Evolutionary conservation across 2,113 vertebrate genomes (phyloP).

Genomic region (Colistium nudipinnis): DNA sequence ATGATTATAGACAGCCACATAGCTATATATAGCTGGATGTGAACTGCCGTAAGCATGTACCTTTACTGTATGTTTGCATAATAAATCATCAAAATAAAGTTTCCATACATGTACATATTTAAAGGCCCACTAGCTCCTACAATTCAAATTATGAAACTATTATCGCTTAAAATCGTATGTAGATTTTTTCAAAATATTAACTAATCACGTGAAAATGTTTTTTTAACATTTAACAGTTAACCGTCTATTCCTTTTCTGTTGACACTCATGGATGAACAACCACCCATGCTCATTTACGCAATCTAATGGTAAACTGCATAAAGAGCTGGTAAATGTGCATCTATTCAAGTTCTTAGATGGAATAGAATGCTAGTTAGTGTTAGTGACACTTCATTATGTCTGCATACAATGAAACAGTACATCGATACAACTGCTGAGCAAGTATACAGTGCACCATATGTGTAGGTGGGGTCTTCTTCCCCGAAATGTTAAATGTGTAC

Average conservation of each 20-base stretch:
- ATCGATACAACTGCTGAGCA: slow-evolving; percentile 19
- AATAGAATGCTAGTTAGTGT: slow-evolving; percentile 27
- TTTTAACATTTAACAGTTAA: background rate
- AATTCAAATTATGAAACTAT: background rate
- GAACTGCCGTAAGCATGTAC: background rate
- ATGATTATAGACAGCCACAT: background rate
- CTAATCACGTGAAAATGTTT: background rate
- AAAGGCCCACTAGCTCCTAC: background rate
- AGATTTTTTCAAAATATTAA: background rate
- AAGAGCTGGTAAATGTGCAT: slow-evolving; percentile 11
- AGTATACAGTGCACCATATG: slow-evolving; percentile 19
- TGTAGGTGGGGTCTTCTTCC: slow-evolving; percentile 41
- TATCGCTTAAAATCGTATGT: background rate
- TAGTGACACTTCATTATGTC: slow-evolving; percentile 25
- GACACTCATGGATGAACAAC: slow-evolving; percentile 6
- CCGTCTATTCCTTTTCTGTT: background rate
- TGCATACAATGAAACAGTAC: slow-evolving; percentile 42
- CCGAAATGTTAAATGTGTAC: slow-evolving; percentile 57
- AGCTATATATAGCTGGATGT: background rate
- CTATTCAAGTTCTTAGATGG: slow-evolving; percentile 21
- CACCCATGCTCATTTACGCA: background rate
- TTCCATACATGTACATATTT: background rate
- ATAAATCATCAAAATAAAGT: background rate
- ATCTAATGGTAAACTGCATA: slow-evolving; percentile 1
- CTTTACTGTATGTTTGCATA: background rate